phyloP scores from a whole-genome alignment of 1,140 invertebrate species.

The Drosophila pachea region DNA sequence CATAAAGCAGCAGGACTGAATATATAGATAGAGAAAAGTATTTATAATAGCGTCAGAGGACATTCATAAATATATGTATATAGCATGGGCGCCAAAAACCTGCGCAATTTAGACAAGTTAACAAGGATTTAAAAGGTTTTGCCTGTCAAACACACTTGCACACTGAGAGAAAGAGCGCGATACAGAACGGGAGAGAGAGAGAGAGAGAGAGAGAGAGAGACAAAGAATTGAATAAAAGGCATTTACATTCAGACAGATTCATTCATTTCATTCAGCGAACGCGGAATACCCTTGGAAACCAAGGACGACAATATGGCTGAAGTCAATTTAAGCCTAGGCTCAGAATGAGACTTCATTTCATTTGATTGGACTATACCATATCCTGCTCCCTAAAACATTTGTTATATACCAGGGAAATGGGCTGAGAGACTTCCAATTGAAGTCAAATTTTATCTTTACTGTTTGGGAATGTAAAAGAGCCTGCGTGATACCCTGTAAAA shows the following conservation, averaged over 20 bases:
- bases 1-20: slow-evolving; percentile 44
- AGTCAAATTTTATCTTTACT: no score
- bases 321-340: no score
- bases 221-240: slow-evolving; percentile 51
- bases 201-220: slow-evolving; percentile 58
- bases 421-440: no score
- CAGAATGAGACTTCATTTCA: no score
- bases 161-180: slow-evolving; percentile 38
- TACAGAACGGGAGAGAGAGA: slow-evolving; percentile 43
- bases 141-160: slow-evolving; percentile 62
- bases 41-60: slow-evolving; percentile 19
- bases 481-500: no score
- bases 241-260: slow-evolving; percentile 16
- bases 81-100: slow-evolving; percentile 56
- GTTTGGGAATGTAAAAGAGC: no score
- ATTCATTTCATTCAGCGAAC: no score
- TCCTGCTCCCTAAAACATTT: no score
- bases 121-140: slow-evolving; percentile 78
- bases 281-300: no score
- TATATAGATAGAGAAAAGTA: slow-evolving; percentile 14
- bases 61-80: slow-evolving; percentile 1
- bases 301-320: no score
- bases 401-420: no score
- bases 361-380: no score
- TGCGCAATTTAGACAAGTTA: slow-evolving; percentile 73